phyloP scores from a whole-genome alignment of 2,797 vertebrate species.

The Varecia variegata region DNA sequence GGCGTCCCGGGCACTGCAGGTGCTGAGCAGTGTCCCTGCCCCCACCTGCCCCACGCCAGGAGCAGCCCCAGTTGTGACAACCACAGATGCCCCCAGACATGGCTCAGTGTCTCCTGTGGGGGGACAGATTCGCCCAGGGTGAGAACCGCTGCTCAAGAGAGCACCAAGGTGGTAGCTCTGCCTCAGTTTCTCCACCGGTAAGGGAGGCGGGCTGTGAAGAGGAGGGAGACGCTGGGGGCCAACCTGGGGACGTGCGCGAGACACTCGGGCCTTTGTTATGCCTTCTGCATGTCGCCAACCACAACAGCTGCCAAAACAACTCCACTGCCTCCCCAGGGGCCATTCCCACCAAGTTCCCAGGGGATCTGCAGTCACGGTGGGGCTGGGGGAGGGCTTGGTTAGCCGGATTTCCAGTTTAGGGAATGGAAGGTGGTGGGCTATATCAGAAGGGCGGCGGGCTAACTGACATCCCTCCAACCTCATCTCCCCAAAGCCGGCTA shows the following conservation, averaged over 20 bases:
- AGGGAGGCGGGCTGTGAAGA: rapidly evolving
- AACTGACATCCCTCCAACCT: too few species aligned
- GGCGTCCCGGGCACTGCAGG: background rate
- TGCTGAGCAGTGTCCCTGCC: too few species aligned
- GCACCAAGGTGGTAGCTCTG: rapidly evolving
- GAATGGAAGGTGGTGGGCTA: background rate
- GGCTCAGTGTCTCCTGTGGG: background rate
- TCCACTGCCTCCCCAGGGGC: background rate
- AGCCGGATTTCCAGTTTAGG: background rate
- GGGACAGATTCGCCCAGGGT: background rate
- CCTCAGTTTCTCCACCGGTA: background rate
- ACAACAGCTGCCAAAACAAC: background rate
- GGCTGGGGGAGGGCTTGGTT: too few species aligned
- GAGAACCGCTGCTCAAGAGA: background rate
- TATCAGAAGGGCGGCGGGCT: background rate
- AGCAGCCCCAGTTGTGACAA: background rate
- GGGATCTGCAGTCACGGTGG: background rate
- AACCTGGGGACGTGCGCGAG: rapidly evolving
- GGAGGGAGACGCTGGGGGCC: background rate
- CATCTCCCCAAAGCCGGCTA: too few species aligned
- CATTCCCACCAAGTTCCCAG: rapidly evolving
- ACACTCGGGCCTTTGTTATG: background rate
- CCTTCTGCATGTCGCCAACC: too few species aligned
- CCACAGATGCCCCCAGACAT: background rate
- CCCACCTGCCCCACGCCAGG: rapidly evolving